Evolutionary conservation across 1,140 invertebrate genomes (phyloP).

Genomic region (Papilio machaon): DNA sequence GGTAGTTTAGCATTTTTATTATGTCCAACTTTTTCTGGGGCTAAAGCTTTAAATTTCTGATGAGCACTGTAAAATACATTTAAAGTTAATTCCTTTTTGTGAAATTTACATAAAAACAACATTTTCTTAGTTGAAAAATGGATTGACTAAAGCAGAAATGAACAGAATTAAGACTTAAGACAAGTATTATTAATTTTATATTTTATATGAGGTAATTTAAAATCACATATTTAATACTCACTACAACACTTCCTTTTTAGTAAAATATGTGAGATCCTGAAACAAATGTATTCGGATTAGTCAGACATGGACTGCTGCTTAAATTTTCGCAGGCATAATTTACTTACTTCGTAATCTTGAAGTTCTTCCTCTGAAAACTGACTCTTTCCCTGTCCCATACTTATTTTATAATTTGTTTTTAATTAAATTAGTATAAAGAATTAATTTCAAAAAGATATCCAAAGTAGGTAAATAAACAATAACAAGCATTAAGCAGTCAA

Average conservation of each 20-base stretch:
- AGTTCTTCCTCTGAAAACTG: slow-evolving; percentile 94
- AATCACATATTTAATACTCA: slow-evolving; percentile 83
- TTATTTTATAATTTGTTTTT: slow-evolving; percentile 22
- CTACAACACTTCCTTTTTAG: slow-evolving; percentile 95
- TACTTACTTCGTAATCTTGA: slow-evolving; percentile 92
- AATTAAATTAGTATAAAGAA: background rate
- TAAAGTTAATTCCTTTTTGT: slow-evolving; percentile 6
- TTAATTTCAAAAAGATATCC: background rate
- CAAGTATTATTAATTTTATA: too few species aligned
- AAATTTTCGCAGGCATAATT: slow-evolving; percentile 10
- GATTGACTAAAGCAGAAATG: too few species aligned
- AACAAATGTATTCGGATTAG: slow-evolving; percentile 67
- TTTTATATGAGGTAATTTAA: background rate
- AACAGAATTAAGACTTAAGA: too few species aligned
- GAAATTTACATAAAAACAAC: background rate
- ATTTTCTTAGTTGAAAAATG: background rate
- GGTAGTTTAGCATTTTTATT: slow-evolving; percentile 93
- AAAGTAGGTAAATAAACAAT: background rate
- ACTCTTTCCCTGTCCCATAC: slow-evolving; percentile 90
- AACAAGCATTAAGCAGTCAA: background rate
- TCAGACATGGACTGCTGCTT: slow-evolving; percentile 22
- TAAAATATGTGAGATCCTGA: slow-evolving; percentile 94
- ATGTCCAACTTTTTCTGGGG: slow-evolving; percentile 91
- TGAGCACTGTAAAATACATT: slow-evolving; percentile 86
- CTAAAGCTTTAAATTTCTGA: slow-evolving; percentile 92